These are phyloP conservation scores for Pao palembangensis DNA, from an alignment of 2,113 vertebrate genomes.

Conservation along the genomic window DNA sequence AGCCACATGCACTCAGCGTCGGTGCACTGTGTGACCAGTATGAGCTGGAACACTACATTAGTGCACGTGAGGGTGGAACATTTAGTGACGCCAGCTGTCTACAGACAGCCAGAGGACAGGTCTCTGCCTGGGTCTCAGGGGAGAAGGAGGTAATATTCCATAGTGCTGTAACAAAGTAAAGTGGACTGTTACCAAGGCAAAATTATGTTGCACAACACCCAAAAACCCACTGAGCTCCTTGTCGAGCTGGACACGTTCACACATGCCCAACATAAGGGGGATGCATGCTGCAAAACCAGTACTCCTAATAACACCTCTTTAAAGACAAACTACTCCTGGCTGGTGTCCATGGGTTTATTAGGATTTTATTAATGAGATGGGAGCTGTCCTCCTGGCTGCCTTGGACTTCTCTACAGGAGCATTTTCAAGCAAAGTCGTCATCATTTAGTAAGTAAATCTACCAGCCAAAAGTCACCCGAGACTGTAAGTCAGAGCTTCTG, in stretches of 20 bases:
- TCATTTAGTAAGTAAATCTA: no score
- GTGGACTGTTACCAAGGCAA: constrained; percentile 42
- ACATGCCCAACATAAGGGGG: constrained; percentile 49
- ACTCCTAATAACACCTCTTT: no score
- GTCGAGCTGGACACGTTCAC: constrained; percentile 51
- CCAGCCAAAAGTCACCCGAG: no score
- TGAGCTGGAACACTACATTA: constrained; percentile 20
- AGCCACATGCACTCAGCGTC: constrained; percentile 29
- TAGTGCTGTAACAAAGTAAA: constrained; percentile 26
- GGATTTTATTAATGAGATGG: no score
- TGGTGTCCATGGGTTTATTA: no score
- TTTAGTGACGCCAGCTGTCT: constrained; percentile 39
- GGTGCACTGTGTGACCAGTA: constrained; percentile 20
- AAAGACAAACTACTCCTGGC: no score
- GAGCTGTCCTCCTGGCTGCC: no score
- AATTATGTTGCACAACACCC: constrained; percentile 35
- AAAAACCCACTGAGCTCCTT: constrained; percentile 22
- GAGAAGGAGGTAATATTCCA: constrained; percentile 41
- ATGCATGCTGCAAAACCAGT: not conserved
- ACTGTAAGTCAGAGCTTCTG: constrained; percentile 44
- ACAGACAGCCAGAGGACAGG: constrained; percentile 28
- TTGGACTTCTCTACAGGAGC: no score
- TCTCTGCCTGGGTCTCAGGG: constrained; percentile 36
- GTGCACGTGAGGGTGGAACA: constrained; percentile 35
- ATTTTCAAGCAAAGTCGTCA: no score